Evolutionary conservation across 2,888 invertebrate species (phyloP).

Genomic region (Perdita meconis): DNA sequence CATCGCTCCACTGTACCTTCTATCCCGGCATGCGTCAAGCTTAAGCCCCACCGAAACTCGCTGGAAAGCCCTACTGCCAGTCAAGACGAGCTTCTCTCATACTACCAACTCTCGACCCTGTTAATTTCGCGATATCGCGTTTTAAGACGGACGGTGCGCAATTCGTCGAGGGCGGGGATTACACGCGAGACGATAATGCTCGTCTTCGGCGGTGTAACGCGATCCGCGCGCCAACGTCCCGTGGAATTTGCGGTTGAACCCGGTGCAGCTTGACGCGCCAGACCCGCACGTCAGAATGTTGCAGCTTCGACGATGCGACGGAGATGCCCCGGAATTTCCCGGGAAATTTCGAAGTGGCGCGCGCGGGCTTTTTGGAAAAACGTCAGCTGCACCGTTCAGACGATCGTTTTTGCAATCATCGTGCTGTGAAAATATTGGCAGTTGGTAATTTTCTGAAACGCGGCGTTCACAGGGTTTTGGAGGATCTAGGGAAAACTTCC

Average conservation of each 20-base stretch:
- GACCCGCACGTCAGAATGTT: neutral
- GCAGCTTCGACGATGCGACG: neutral
- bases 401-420: too few species aligned
- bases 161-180: slow-evolving; percentile 37
- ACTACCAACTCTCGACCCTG: slow-evolving; percentile 3
- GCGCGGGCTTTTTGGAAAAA: neutral
- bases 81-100: slow-evolving; percentile 21
- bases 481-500: too few species aligned
- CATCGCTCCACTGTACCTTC: slow-evolving; percentile 45
- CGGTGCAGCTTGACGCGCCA: neutral
- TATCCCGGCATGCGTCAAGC: slow-evolving; percentile 48
- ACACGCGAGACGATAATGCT: slow-evolving; percentile 18
- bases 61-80: slow-evolving; percentile 30
- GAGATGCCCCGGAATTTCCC: neutral
- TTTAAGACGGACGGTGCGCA: slow-evolving; percentile 30
- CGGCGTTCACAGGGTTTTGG: too few species aligned
- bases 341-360: neutral
- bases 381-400: neutral
- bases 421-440: too few species aligned
- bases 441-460: too few species aligned
- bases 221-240: slow-evolving; percentile 10
- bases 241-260: neutral
- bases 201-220: slow-evolving; percentile 4
- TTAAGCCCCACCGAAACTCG: slow-evolving; percentile 12
- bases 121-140: slow-evolving; percentile 47